A percentile compares a stretch with the other conserved stretches of the same genome.
Conservation (phyloP, 2,113 vertebrate species). For the Nicator chloris region DNA sequence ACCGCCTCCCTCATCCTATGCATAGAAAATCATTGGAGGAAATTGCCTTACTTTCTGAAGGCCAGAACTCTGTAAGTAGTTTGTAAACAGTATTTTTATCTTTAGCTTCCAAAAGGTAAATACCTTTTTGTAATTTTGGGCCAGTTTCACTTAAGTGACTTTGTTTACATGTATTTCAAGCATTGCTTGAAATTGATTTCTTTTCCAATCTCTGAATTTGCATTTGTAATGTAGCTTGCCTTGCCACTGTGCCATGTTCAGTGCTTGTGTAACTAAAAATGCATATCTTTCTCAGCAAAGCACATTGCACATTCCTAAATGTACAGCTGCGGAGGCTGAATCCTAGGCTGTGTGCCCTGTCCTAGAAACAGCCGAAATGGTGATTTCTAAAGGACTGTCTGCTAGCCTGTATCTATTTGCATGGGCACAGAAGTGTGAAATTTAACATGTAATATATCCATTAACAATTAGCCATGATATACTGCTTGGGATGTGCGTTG, state of each 20-base stretch:
- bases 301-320: not conserved
- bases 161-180: not conserved
- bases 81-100: not conserved
- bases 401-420: not conserved
- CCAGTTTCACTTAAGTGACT: not conserved
- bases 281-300: constrained; percentile 5
- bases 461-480: not conserved
- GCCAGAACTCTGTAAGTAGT: not conserved
- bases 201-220: not conserved
- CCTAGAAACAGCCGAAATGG: not conserved
- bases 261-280: not conserved
- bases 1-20: not conserved
- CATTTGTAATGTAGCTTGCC: not conserved
- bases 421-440: not conserved
- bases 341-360: not conserved
- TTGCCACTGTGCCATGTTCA: not conserved
- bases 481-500: not conserved
- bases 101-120: not conserved
- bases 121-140: not conserved
- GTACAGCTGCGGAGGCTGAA: not conserved
- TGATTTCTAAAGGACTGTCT: not conserved
- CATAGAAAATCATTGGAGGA: not conserved
- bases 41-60: not conserved
- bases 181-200: not conserved
- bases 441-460: not conserved